These are phyloP conservation scores for Drosophila ercepeae DNA, from an alignment of 1,140 invertebrate species.

Conservation along the genomic window DNA sequence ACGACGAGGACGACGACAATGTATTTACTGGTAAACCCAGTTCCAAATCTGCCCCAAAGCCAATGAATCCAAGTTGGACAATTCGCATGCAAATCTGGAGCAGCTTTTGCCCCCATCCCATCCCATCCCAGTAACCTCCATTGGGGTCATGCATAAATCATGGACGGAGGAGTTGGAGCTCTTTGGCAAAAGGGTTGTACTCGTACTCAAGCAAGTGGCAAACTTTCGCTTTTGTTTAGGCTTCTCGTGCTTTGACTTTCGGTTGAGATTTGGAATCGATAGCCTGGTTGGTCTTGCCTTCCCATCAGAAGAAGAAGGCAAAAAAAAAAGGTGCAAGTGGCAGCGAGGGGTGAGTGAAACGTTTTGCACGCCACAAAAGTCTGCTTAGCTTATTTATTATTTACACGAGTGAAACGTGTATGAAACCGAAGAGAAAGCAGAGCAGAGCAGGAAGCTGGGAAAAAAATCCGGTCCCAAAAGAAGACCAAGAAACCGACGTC, in stretches of 20 bases:
- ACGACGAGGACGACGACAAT: slow-evolving; percentile 1
- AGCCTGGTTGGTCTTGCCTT: slow-evolving; percentile 20
- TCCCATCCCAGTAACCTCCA: slow-evolving; percentile 10
- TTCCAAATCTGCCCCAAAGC: slow-evolving; percentile 38
- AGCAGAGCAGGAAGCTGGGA: slow-evolving; percentile 20
- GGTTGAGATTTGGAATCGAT: slow-evolving; percentile 70
- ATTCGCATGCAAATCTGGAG: slow-evolving; percentile 70
- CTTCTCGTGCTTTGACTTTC: slow-evolving; percentile 36
- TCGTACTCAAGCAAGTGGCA: slow-evolving; percentile 53
- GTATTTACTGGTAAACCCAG: slow-evolving; percentile 29
- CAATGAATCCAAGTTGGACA: slow-evolving; percentile 42
- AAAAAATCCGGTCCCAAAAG: slow-evolving; percentile 15
- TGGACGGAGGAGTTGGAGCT: slow-evolving; percentile 29
- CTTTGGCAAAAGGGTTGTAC: background rate
- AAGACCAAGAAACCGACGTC: slow-evolving; percentile 16
- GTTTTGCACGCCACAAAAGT: slow-evolving; percentile 70
- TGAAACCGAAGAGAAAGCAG: slow-evolving; percentile 59
- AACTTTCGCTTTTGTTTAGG: slow-evolving; percentile 70
- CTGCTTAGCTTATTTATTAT: slow-evolving; percentile 81
- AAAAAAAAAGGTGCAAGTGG: background rate
- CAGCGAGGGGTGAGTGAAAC: slow-evolving; percentile 28
- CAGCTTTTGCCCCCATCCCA: slow-evolving; percentile 24
- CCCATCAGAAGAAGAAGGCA: background rate
- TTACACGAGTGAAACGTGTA: slow-evolving; percentile 79
- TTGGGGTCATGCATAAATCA: slow-evolving; percentile 74